Base-by-base conservation (phyloP, 2,113 vertebrate species). In the Tachysurus vachellii region DNA sequence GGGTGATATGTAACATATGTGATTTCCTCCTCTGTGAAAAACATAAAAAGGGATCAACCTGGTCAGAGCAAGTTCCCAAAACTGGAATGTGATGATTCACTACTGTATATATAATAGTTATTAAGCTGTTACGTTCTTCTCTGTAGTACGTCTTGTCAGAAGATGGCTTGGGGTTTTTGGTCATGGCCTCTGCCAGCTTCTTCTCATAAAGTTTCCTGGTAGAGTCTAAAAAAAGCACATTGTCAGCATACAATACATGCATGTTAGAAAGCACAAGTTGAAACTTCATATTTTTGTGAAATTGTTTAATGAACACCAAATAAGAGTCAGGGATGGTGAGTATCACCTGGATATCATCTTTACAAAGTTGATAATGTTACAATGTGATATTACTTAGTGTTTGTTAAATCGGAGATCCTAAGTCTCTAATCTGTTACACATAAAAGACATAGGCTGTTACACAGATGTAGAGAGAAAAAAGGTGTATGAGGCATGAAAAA, bases 111-210 rank as follows among this genome's bases (percentile, higher is more conserved):
- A 66, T 79, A 66, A 75, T 19, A 14, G 57, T 8, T 62, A 71
- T 61, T 17, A 17, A 17, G 47, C 23, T 44, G 91, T 88, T 92
- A 95, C 95, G 88, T 90, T 95, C 95, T 90, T 95, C 95, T 91
- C 94, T 94, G 92, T 95, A 95, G 92, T 70, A 95, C 28, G 94
- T 95, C 88, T 93, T 94, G 87, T 95, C 93, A 83, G 95, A 57
- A 8, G 87, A 11, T 7, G 87, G 83, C 9, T 9, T 82, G 0
- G 88, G 19, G 21, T 76, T 59, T 4, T 76, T 73, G 53, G 83
- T 26, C 93, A 94, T 93, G 26, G 87, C 92, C 16, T 89, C 91
- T 12, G 85, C 88, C 19, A 95, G 90, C 90, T 94, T 95, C 89
- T 91, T 94, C 86, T 94, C 92, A 59, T 94, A 95, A 85, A 95